Conservation (phyloP, 2,113 vertebrate species). For the Irena cyanogastra region DNA sequence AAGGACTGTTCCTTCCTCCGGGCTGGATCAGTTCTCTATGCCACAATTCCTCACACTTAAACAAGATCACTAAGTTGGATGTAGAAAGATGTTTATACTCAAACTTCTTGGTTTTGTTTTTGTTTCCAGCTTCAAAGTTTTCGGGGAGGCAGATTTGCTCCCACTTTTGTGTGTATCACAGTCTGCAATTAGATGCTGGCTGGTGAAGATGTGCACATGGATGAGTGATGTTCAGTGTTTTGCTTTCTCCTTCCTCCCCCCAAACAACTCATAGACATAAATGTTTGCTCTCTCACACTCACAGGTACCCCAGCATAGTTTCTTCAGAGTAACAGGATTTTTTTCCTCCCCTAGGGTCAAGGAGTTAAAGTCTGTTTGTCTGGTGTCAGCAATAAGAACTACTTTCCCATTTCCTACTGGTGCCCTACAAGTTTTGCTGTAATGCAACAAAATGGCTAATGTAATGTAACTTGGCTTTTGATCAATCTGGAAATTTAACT, state of each 20-base stretch:
- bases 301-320: not conserved
- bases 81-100: not conserved
- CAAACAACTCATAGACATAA: not conserved
- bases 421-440: not conserved
- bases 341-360: accelerated
- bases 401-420: not conserved
- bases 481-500: not conserved
- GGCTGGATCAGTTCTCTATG: not conserved
- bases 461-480: not conserved
- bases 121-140: not conserved
- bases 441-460: not conserved
- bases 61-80: not conserved
- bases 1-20: not conserved
- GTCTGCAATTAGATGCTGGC: not conserved
- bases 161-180: not conserved
- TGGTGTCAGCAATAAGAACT: not conserved
- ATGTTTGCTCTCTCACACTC: not conserved
- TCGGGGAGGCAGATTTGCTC: not conserved
- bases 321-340: not conserved
- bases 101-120: too few species aligned
- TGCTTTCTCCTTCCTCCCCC: not conserved
- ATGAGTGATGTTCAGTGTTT: not conserved
- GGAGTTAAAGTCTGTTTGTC: not conserved
- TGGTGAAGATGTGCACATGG: not conserved
- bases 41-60: not conserved